Percentiles rank a stretch among this genome's conserved stretches.
Conservation (phyloP, 2,113 vertebrate species). For the Ctenodactylus gundi region DNA sequence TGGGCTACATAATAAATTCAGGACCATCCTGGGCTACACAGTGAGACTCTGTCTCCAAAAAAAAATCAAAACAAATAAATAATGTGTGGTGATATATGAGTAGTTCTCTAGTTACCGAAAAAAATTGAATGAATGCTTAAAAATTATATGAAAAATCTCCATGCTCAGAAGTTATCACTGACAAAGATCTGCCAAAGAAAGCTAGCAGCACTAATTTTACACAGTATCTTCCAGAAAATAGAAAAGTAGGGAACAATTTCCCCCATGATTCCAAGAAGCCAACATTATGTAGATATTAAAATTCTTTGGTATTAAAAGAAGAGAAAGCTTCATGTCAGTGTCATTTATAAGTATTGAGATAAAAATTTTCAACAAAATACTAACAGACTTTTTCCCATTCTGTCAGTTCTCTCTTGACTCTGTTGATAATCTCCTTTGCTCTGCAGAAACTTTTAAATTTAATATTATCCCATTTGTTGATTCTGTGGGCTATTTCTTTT, state of each 20-base stretch:
- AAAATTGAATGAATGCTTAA: slow-evolving; percentile 2
- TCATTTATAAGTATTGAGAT: not conserved
- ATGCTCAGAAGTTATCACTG: not conserved
- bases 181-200: not conserved
- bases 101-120: not conserved
- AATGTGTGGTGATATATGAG: too few species aligned
- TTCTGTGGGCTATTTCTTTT: too few species aligned
- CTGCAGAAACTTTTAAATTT: too few species aligned
- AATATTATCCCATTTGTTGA: too few species aligned
- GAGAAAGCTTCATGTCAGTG: not conserved
- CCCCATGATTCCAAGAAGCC: not conserved
- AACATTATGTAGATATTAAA: not conserved
- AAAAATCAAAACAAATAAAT: too few species aligned
- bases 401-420: too few species aligned
- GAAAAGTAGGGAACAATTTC: not conserved
- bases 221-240: not conserved
- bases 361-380: not conserved
- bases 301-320: not conserved
- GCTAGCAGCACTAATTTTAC: not conserved
- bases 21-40: too few species aligned
- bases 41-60: too few species aligned
- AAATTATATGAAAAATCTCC: not conserved
- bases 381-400: too few species aligned
- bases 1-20: too few species aligned
- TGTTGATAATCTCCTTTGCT: too few species aligned